These are phyloP conservation scores for Acholoe squamosa DNA, from an alignment of 2,888 invertebrate species.

Conservation along the genomic window DNA sequence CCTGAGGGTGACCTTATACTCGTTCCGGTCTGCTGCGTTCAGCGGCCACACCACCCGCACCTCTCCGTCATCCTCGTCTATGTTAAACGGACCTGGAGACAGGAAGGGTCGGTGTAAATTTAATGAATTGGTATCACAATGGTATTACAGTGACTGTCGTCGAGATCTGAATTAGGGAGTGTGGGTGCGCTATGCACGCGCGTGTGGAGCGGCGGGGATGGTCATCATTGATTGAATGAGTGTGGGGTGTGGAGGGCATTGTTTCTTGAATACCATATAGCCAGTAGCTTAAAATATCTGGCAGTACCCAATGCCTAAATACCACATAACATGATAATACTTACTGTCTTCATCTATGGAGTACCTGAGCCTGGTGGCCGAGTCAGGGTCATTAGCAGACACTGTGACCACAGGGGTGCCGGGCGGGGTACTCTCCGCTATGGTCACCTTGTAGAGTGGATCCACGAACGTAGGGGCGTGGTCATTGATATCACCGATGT, in stretches of 20 bases:
- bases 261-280: no score
- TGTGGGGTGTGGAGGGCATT: no score
- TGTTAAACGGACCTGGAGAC: slow-evolving; percentile 28
- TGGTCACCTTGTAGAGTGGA: slow-evolving; percentile 55
- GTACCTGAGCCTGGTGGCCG: slow-evolving; percentile 49
- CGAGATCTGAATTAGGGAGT: no score
- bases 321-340: no score
- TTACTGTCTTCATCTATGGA: slow-evolving; percentile 55
- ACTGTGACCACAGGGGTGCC: slow-evolving; percentile 58
- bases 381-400: slow-evolving; percentile 64
- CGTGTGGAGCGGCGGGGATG: no score
- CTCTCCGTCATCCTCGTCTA: slow-evolving; percentile 34
- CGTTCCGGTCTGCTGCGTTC: slow-evolving; percentile 2
- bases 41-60: slow-evolving; percentile 46
- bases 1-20: slow-evolving; percentile 51
- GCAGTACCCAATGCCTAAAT: no score
- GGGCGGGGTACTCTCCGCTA: slow-evolving; percentile 64
- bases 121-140: no score
- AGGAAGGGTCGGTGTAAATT: no score
- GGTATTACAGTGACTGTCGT: no score
- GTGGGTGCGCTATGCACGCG: no score
- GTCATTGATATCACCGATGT: slow-evolving; percentile 66
- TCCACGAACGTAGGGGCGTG: slow-evolving; percentile 64
- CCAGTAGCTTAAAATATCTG: no score
- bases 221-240: no score